phyloP scores from a whole-genome alignment of 2,888 invertebrate genomes.

The Xestia sexstrigata region DNA sequence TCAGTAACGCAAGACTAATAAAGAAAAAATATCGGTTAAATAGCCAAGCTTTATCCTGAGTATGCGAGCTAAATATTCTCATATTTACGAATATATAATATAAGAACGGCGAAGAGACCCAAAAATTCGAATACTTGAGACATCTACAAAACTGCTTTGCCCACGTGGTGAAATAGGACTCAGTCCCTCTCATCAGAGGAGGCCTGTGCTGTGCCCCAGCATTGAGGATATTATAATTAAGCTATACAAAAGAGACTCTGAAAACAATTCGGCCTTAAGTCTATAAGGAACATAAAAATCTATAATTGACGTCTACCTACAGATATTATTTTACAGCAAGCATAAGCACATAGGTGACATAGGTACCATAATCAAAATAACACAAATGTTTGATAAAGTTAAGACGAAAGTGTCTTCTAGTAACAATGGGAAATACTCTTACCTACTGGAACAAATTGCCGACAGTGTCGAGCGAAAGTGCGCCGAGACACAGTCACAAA shows the following conservation, averaged over 20 bases:
- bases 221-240: background rate
- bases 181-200: background rate
- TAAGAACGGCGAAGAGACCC: background rate
- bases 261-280: background rate
- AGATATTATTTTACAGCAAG: background rate
- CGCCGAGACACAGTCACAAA: no score
- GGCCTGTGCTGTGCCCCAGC: background rate
- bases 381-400: background rate
- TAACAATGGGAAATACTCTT: background rate
- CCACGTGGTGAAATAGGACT: background rate
- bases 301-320: background rate
- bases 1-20: background rate
- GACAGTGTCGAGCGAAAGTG: conserved; percentile 51
- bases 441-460: conserved; percentile 44
- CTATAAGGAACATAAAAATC: background rate
- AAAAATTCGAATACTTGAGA: background rate
- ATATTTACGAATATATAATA: background rate
- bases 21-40: background rate
- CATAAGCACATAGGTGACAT: no score
- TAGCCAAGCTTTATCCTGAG: background rate
- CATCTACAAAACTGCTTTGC: background rate
- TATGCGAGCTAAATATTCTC: background rate
- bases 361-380: background rate
- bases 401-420: conserved; percentile 28
- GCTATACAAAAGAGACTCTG: background rate